Conservation (phyloP, 2,797 vertebrate species). For the Prunella strophiata region DNA sequence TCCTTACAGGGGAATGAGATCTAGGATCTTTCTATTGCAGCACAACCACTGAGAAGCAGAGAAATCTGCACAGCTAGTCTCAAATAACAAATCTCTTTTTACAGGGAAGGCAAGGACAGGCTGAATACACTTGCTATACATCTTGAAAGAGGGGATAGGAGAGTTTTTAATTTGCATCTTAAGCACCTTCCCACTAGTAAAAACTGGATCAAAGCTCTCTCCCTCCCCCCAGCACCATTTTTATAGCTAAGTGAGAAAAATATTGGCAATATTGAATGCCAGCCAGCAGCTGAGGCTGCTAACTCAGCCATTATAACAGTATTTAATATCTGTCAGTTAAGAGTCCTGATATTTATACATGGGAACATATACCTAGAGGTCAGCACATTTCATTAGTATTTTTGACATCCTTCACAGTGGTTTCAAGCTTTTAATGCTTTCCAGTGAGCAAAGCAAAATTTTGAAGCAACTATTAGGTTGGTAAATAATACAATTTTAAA, state of each 20-base stretch:
- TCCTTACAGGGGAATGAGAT: conserved; percentile 1
- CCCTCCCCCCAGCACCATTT: not conserved
- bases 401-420: not conserved
- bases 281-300: conserved; percentile 17
- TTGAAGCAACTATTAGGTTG: not conserved
- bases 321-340: conserved; percentile 14
- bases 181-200: conserved; percentile 11
- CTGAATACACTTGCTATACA: not conserved
- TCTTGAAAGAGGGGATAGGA: not conserved
- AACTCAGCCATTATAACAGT: not conserved
- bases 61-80: not conserved
- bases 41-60: not conserved
- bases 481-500: not conserved
- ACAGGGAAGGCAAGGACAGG: not conserved
- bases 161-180: conserved; percentile 38
- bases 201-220: not conserved
- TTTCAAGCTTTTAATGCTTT: conserved; percentile 10
- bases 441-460: conserved; percentile 6
- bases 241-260: conserved; percentile 3
- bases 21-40: conserved; percentile 19
- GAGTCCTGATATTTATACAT: not conserved
- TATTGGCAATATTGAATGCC: not conserved
- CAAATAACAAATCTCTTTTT: not conserved
- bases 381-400: conserved; percentile 2
- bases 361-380: not conserved